Evolutionary conservation across 2,113 vertebrate genomes (phyloP).

Genomic region (Rhagologus leucostigma): DNA sequence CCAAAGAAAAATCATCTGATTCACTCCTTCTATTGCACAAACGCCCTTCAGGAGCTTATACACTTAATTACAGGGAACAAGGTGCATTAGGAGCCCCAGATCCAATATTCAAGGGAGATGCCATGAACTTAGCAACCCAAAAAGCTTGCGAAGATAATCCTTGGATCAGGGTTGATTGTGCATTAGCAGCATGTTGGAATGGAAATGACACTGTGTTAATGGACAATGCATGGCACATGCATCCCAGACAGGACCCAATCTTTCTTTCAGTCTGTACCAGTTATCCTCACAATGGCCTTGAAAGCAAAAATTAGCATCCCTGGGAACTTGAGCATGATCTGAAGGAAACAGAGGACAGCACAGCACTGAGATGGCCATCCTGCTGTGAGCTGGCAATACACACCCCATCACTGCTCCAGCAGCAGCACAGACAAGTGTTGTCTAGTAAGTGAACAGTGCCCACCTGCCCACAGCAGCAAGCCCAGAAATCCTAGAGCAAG

Average conservation of each 20-base stretch:
- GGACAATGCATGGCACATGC: background rate
- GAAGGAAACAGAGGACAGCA: background rate
- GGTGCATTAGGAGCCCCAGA: background rate
- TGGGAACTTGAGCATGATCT: background rate
- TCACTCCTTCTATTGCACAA: background rate
- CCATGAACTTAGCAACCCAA: background rate
- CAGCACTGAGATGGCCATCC: background rate
- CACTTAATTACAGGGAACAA: background rate
- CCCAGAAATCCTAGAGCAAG: background rate
- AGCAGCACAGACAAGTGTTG: background rate
- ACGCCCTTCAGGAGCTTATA: background rate
- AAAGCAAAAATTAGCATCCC: background rate
- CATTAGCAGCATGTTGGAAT: background rate
- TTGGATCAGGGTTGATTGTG: background rate
- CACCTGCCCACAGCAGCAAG: background rate
- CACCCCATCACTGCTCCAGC: background rate
- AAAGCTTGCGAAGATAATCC: background rate
- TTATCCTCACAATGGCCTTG: background rate
- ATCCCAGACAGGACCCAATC: background rate
- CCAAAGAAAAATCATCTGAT: background rate
- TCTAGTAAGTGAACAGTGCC: background rate
- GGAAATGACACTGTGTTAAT: background rate
- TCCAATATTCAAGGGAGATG: background rate
- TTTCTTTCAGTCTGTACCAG: background rate
- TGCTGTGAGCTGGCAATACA: background rate